Evolutionary conservation across 2,888 invertebrate species (phyloP), one percentile per base, ranked within the genome.

Genomic region (Globia sparganii): DNA sequence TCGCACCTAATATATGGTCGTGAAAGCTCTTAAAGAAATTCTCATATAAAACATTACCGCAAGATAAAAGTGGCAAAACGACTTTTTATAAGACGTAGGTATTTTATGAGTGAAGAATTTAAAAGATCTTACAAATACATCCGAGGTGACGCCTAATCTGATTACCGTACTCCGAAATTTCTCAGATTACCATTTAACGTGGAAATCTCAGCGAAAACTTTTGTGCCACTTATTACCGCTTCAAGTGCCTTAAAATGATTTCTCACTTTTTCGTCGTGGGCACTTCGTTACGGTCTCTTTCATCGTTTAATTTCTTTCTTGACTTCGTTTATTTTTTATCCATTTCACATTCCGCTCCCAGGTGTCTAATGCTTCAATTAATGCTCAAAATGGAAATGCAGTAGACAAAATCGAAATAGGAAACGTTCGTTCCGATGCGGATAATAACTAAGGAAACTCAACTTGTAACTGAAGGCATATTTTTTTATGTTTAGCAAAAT

Each of bases 191-290:
- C 92, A 92, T 93, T 92, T 92, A 93, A 92, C 91, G 92, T 92
- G 92, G 90, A 93, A 94, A 94, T 92, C 92, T 91, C 90, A 86
- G 90, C 87, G 89, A 90, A 94, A 94, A 94, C 91, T 93, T 93
- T 93, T 89, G 90, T 90, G 90, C 90, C 89, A 92, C 92, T 93
- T 94, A 94, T 93, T 93, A 92, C 92, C 91, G 92, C 92, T 93
- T 92, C 92, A 91, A 92, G 92, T 93, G 90, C 90, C 91, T 92
- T 94, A 92, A 92, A 93, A 94, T 94, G 93, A 94, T 93, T 93
- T 94, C 92, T 90, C 91, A 92, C 92, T 93, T 94, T 92, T 92
- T 92, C 90, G 88, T 89, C 89, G 88, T 87, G 90, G 91, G 90
- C 91, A 93, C 93, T 94, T 93, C 92, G 91, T 92, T 94, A 94